Percentiles rank a stretch among this genome's conserved stretches.
Evolutionary conservation across 92 coral and sea anemone species (phyloP).

Genomic region (Actinostola sp.): DNA sequence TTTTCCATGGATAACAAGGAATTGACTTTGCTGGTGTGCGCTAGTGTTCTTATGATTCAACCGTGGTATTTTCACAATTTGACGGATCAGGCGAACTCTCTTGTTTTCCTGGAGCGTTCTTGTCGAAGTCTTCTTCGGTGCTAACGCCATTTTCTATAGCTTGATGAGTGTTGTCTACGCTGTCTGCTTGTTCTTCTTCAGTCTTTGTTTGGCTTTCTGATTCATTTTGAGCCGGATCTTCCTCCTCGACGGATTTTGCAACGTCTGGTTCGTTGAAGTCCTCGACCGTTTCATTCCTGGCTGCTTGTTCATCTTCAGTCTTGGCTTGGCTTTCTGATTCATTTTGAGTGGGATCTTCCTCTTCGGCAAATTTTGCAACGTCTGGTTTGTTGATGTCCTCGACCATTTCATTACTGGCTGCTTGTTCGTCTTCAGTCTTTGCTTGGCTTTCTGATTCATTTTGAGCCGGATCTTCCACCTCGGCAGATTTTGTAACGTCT

Average conservation of each 20-base stretch:
- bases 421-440: background rate
- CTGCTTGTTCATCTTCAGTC: background rate
- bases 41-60: no score
- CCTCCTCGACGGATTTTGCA: background rate
- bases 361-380: background rate
- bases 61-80: no score
- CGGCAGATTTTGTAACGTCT: background rate
- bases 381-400: background rate
- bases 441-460: background rate
- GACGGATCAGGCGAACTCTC: no score
- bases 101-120: no score
- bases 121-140: no score
- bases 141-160: no score
- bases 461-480: no score
- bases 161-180: no score
- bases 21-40: no score
- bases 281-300: background rate
- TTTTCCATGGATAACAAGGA: no score
- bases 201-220: background rate
- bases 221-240: background rate
- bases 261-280: background rate
- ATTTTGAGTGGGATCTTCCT: background rate
- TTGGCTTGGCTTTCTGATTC: background rate
- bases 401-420: background rate
- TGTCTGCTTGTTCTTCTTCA: constrained; percentile 2